phyloP scores from a whole-genome alignment of 2,113 vertebrate species.

The Ophiodon elongatus region DNA sequence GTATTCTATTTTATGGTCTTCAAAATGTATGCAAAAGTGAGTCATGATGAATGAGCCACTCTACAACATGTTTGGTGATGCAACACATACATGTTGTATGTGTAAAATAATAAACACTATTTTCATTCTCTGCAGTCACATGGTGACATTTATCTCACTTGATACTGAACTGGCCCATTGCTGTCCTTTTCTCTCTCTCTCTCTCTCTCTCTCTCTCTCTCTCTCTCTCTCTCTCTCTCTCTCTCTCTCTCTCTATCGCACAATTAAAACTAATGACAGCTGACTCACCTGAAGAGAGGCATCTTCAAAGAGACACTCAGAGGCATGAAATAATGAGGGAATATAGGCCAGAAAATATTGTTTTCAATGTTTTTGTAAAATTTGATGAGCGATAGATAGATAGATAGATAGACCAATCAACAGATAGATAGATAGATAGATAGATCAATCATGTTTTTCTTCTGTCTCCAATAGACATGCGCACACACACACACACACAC shows the following conservation, averaged over 20 bases:
- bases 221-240: background rate
- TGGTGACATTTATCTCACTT: background rate
- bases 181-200: constrained; percentile 1
- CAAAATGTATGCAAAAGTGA: background rate
- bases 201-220: background rate
- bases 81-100: background rate
- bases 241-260: background rate
- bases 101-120: background rate
- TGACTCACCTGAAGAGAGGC: constrained; percentile 42
- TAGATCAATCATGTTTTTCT: constrained; percentile 2
- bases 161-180: background rate
- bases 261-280: constrained; percentile 43
- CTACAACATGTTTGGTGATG: background rate
- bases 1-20: background rate
- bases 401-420: background rate
- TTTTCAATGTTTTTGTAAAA: constrained; percentile 7
- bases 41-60: background rate
- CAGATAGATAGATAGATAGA: background rate
- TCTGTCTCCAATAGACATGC: background rate
- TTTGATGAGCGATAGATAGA: background rate
- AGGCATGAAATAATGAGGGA: constrained; percentile 11
- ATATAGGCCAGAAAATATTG: constrained; percentile 16
- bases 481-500: constrained; percentile 5
- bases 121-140: background rate
- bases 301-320: constrained; percentile 39